phyloP scores from a whole-genome alignment of 2,797 vertebrate species.

The Malurus leucopterus region DNA sequence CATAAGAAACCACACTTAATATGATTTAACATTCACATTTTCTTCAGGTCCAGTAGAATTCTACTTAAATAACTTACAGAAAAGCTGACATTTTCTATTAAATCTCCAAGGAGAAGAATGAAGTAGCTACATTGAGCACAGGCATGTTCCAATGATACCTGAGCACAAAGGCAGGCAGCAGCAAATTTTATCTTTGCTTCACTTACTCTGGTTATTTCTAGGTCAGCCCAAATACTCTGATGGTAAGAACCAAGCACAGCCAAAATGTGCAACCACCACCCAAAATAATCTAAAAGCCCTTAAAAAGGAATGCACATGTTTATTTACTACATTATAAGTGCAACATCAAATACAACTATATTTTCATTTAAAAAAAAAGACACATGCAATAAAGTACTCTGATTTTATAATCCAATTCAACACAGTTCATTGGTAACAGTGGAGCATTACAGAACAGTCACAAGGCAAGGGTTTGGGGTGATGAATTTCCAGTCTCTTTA shows the following conservation, averaged over 20 bases:
- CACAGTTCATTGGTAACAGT: background rate
- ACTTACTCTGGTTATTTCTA: background rate
- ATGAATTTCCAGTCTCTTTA: conserved; percentile 33
- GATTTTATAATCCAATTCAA: background rate
- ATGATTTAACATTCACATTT: background rate
- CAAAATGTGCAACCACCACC: background rate
- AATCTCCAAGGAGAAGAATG: background rate
- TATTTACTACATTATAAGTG: conserved; percentile 29
- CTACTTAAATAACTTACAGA: background rate
- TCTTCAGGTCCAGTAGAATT: background rate
- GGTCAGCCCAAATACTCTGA: background rate
- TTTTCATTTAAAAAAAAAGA: conserved; percentile 11
- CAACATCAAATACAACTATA: background rate
- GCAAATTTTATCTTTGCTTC: background rate
- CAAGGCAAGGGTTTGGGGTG: background rate
- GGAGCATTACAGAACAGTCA: background rate
- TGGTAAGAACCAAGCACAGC: background rate
- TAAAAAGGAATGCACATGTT: conserved; percentile 26
- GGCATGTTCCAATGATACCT: background rate
- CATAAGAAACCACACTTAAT: background rate
- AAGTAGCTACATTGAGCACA: background rate
- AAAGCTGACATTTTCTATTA: background rate
- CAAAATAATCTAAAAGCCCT: background rate
- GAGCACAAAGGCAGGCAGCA: background rate
- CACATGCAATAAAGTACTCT: conserved; percentile 23